Base-by-base conservation (phyloP, 2,113 vertebrate genomes). In the Synodontis membranacea region DNA sequence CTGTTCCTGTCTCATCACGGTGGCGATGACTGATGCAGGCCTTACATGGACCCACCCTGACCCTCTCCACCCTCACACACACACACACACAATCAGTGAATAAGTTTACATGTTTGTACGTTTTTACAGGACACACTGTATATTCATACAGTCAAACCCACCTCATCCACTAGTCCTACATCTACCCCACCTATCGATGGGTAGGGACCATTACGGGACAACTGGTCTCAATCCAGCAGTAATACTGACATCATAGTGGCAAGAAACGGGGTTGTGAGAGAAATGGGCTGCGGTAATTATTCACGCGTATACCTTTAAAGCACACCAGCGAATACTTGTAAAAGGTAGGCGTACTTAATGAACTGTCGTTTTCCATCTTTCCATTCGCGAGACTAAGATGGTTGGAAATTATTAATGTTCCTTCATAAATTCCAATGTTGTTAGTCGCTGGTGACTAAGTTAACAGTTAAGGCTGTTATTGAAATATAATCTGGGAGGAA, bases 1-100 rank as follows among this genome's bases (percentile, higher is more conserved):
- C 95, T 95, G 95, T 94, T 94, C 90, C 78, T 89, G 85, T 92
- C 90, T 94, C 93, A 95, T 95, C 94, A 94, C 79, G 80, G 89
- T 82, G 86, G 84, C 91, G 92, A 88, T 94, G 95, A 95, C 86
- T 86, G 93, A 94, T 87, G 85, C 91, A 91, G 89, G 91, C 93
- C 92, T 91, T 93, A 93, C 93, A 94, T 93, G 93, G 93, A 89
- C 88, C 88, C 91, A 89, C 91, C 92, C 91, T 25, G 84, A 89
- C 92, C 86, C 80, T 88, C 76, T 86, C 84, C 87, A 86, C 70
- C 85, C n/a, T 23, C 17, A n/a, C 46, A 80, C 60, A 44, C 44
- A 28, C 54, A n/a, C 70, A 44, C 39, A 48, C 74, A 50, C 25
- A 15, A 9, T 17, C 25, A 37, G 17, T 21, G 17, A 54, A 12